phyloP scores from a whole-genome alignment of 2,797 vertebrate genomes.

The Hemibagrus guttatus region DNA sequence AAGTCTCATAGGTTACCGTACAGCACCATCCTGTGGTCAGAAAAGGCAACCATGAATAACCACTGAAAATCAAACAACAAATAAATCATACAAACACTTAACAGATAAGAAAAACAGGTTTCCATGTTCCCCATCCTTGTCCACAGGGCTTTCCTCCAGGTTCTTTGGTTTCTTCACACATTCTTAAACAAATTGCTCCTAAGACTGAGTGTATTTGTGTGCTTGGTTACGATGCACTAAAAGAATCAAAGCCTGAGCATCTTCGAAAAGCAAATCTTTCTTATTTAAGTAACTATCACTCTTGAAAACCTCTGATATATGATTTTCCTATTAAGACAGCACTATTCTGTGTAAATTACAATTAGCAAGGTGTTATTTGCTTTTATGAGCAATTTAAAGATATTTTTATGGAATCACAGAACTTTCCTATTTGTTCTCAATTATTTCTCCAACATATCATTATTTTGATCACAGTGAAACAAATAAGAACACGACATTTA shows the following conservation, averaged over 20 bases:
- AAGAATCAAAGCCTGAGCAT: background rate
- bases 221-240: background rate
- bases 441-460: background rate
- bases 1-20: background rate
- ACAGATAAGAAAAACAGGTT: background rate
- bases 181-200: background rate
- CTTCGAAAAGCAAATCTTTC: background rate
- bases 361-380: too few species aligned
- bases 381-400: background rate
- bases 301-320: background rate
- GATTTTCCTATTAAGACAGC: background rate
- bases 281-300: background rate
- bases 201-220: background rate
- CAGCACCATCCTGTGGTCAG: constrained; percentile 24
- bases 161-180: background rate
- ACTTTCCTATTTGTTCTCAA: background rate
- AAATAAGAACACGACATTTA: background rate
- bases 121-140: background rate
- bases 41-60: background rate
- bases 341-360: background rate
- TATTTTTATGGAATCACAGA: background rate
- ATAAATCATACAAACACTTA: background rate
- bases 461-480: background rate
- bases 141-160: background rate
- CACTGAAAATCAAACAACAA: background rate